phyloP scores from a whole-genome alignment of 2,888 invertebrate genomes.

The Tiliacea aurago region DNA sequence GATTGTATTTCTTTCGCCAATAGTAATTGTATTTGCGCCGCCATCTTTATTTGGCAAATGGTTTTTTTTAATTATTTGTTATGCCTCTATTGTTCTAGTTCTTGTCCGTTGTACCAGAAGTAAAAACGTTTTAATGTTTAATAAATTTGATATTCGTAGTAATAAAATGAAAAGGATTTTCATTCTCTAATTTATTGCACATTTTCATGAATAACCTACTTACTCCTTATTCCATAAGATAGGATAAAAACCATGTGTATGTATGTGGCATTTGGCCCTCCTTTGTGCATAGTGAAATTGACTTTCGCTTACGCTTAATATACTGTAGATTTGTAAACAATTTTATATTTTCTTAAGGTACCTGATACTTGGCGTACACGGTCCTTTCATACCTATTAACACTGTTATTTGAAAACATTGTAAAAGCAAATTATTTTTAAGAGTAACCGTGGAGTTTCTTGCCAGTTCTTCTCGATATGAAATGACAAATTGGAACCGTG shows the following conservation, averaged over 20 bases:
- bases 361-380: too few species aligned
- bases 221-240: neutral
- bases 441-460: too few species aligned
- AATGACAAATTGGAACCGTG: too few species aligned
- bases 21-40: constrained; percentile 66
- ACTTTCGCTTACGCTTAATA: neutral
- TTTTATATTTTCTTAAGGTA: too few species aligned
- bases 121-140: constrained; percentile 24
- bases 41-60: constrained; percentile 66
- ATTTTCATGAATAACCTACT: neutral
- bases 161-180: constrained; percentile 23
- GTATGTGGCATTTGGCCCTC: neutral
- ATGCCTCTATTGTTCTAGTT: constrained; percentile 59
- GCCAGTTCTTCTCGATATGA: too few species aligned
- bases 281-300: neutral
- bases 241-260: neutral
- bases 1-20: constrained; percentile 80
- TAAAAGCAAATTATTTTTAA: too few species aligned
- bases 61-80: constrained; percentile 61
- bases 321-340: too few species aligned
- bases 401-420: too few species aligned
- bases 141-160: constrained; percentile 15
- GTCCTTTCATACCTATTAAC: too few species aligned
- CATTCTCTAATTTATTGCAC: constrained; percentile 7
- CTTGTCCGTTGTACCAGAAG: constrained; percentile 25